Base-by-base conservation (phyloP, 2,888 invertebrate species). In the Rhamphomyia laevipes region DNA sequence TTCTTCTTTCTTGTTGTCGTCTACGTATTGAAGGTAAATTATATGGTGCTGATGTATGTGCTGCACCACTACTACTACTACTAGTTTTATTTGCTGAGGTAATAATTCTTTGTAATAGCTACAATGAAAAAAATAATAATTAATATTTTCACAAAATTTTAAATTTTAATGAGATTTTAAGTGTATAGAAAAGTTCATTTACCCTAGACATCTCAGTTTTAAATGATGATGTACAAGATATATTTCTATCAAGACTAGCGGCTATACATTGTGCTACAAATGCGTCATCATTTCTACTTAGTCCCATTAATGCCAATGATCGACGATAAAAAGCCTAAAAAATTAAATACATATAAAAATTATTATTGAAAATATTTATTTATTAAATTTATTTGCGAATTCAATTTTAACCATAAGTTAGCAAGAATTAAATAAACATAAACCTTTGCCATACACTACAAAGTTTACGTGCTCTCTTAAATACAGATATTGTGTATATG, bases 251-350 rank as follows among this genome's bases (percentile, higher is more conserved):
- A 49, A 78, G 63, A 44, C 73, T 71, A 40, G 76, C 68, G 57
- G 77, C 76, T 53, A 76, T 62, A 50, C 76, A 70, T 54, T 74
- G 71, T 43, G 74, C 71, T 41, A 73, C 66, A 33, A 77, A 66
- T 17, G 78, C 75, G 50, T 77, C 78, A 54, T 77, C 77, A 54
- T 71, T 66, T 15, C 70, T 64, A 15, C 72, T 72, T 45, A 77
- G 60, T 9, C 72, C 73, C 52, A 67, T 65, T 37, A 78, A 64
- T 2, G 76, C 75, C 58, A 71, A 63, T 4, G 75, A 75, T 51
- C 75, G 73, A 45, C 76, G 59, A 57, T 73, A 75, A 58, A 77
- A 74, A 3, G 75, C 76, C 75, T 77, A 61, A 59, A 18, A 10
- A 43, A 35, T 4, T 30, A 17, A 0, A 46, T 6, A 9, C 10